Conservation (phyloP, 1,140 invertebrate genomes). For the Globodera ellingtonae region DNA sequence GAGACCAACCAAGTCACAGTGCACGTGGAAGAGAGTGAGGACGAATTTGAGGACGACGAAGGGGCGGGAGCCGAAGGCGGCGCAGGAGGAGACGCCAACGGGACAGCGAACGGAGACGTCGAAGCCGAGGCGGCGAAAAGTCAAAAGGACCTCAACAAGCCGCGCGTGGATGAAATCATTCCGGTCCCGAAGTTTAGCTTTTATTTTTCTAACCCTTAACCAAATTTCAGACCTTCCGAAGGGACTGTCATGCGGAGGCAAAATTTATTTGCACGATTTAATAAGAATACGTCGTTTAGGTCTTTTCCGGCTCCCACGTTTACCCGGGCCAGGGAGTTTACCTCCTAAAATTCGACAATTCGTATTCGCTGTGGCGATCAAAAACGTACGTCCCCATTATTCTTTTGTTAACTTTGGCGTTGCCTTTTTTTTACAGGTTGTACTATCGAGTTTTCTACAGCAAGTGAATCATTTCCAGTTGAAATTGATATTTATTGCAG, state of each 20-base stretch:
- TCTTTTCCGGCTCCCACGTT: slow-evolving; percentile 82
- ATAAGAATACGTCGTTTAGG: slow-evolving; percentile 29
- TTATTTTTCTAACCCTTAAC: not conserved
- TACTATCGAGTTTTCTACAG: slow-evolving; percentile 99
- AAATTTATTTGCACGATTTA: not conserved
- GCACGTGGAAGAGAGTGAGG: slow-evolving; percentile 47
- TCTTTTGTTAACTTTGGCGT: not conserved
- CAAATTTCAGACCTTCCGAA: slow-evolving; percentile 72
- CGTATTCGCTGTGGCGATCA: slow-evolving; percentile 96
- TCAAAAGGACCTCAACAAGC: slow-evolving; percentile 64
- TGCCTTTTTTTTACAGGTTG: slow-evolving; percentile 66
- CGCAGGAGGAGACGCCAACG: not conserved
- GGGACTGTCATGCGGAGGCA: slow-evolving; percentile 88
- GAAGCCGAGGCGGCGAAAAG: slow-evolving; percentile 46
- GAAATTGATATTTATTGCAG: not conserved
- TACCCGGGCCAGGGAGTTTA: slow-evolving; percentile 95
- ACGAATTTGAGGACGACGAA: slow-evolving; percentile 62
- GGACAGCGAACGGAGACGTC: slow-evolving; percentile 39
- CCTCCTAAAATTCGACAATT: slow-evolving; percentile 98
- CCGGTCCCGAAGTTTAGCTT: slow-evolving; percentile 71
- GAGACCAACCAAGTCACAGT: slow-evolving; percentile 67
- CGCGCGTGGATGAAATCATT: slow-evolving; percentile 79
- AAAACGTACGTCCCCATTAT: slow-evolving; percentile 74
- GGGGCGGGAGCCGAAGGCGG: slow-evolving; percentile 50
- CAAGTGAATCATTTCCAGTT: slow-evolving; percentile 51